Evolutionary conservation across 2,113 vertebrate species (phyloP), one percentile per base, ranked within the genome.

Genomic region (Microcebus griseorufus): DNA sequence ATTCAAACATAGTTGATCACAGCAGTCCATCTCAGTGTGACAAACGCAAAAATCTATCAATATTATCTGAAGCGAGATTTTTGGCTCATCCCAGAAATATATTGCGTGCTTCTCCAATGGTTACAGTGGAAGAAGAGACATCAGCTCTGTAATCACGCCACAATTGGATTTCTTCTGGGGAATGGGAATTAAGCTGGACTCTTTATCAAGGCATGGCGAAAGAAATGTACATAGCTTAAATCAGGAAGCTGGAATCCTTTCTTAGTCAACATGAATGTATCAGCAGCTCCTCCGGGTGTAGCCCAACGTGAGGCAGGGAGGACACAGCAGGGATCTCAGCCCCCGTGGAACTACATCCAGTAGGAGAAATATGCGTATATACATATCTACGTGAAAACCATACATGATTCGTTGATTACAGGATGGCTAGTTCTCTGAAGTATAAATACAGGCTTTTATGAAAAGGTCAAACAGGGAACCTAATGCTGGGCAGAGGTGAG

Each of bases 1-100:
- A 58, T 78, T 65, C 65, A 55, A 3, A 45, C 32, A 17, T 51
- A 64, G 84, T 23, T 8, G 0, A 11, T n/a, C 79, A 14, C 39
- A 65, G 82, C 51, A 12, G 13, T 34, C 10, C 51, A 76, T 42
- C 72, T 37, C 45, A 11, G 27, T 65, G 29, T 89, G 42, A 70
- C 80, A 92, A 81, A 85, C 22, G 70, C 23, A 96, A 89, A 97
- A 82, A 39, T 70, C 94, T 84, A 81, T 39, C 78, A 51, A 9
- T 86, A 86, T 34, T 45, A 79, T 51, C 18, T 83, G 81, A 88
- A 39, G 88, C 32, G 85, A 88, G 60, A 62, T 67, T 78, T 96
- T 86, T 53, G 53, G 75, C 73, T 97, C 88, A 62, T 90, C 62
- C 34, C 70, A 20, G 75, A 93, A 90, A 90, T 20, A 80, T 16